Evolutionary conservation across 2,797 vertebrate species (phyloP).

Genomic region (Sebastiscus tertius): DNA sequence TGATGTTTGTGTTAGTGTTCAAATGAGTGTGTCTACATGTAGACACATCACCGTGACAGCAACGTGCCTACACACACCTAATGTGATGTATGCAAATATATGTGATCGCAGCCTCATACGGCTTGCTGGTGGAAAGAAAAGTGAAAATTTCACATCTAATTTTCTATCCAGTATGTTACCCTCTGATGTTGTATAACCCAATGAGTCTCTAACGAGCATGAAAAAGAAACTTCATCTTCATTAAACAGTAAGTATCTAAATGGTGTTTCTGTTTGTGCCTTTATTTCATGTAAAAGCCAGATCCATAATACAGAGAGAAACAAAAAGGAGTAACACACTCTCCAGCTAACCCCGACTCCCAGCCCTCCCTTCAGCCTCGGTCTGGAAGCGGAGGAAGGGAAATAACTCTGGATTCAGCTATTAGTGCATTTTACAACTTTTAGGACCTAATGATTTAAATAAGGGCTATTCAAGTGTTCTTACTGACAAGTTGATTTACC

Average conservation of each 20-base stretch:
- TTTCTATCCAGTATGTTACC: neutral
- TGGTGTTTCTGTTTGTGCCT: neutral
- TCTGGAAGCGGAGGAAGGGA: too few relatives aligned
- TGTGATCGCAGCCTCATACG: neutral
- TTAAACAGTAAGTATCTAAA: neutral
- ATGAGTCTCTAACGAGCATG: neutral
- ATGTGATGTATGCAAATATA: neutral
- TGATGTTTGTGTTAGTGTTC: slow-evolving; percentile 6
- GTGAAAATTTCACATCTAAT: neutral
- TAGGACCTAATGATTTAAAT: too few relatives aligned
- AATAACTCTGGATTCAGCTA: too few relatives aligned
- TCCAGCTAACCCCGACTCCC: neutral
- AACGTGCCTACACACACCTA: neutral
- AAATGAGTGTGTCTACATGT: neutral
- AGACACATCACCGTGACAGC: neutral
- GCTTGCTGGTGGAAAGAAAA: neutral
- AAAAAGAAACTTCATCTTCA: neutral
- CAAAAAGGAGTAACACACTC: neutral
- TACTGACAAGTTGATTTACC: too few relatives aligned
- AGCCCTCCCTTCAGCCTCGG: too few relatives aligned
- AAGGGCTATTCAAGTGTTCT: too few relatives aligned
- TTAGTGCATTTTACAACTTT: too few relatives aligned
- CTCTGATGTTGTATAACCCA: neutral
- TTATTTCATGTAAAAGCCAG: neutral
- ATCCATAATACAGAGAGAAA: neutral